Evolutionary conservation across 2,888 invertebrate species (phyloP).

Genomic region (Aphrophora alni): DNA sequence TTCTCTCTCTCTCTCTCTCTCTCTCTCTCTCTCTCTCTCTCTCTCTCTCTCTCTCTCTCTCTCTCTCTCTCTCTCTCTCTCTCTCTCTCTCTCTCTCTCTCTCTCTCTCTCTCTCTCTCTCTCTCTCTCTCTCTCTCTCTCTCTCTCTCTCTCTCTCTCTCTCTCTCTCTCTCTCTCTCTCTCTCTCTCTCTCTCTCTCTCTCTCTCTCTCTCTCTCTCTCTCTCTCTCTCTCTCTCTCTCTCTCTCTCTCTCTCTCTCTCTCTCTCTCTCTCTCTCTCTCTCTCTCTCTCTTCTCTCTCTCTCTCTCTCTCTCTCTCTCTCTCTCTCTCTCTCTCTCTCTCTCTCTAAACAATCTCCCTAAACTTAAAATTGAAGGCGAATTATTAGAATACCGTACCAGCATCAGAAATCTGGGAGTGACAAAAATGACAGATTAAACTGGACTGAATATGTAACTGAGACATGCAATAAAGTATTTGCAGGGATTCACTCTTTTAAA

Average conservation of each 20-base stretch:
- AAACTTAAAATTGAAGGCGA: no score
- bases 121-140: background rate
- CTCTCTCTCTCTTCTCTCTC: slow-evolving; percentile 36
- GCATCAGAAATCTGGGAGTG: no score
- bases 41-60: slow-evolving; percentile 14
- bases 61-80: background rate
- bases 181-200: background rate
- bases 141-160: background rate
- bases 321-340: no score
- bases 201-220: slow-evolving; percentile 27
- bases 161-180: background rate
- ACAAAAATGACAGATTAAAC: no score
- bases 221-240: background rate
- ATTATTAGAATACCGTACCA: no score
- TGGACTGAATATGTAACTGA: no score
- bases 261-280: slow-evolving; percentile 4
- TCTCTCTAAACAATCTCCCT: no score
- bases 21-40: slow-evolving; percentile 26
- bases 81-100: background rate
- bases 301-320: no score
- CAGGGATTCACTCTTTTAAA: no score
- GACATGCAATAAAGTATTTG: no score
- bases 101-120: background rate
- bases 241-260: slow-evolving; percentile 22
- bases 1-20: background rate